Base-by-base conservation (phyloP, 53 echinoderm and acorn worm genomes). In the Paelopatides confundens region DNA sequence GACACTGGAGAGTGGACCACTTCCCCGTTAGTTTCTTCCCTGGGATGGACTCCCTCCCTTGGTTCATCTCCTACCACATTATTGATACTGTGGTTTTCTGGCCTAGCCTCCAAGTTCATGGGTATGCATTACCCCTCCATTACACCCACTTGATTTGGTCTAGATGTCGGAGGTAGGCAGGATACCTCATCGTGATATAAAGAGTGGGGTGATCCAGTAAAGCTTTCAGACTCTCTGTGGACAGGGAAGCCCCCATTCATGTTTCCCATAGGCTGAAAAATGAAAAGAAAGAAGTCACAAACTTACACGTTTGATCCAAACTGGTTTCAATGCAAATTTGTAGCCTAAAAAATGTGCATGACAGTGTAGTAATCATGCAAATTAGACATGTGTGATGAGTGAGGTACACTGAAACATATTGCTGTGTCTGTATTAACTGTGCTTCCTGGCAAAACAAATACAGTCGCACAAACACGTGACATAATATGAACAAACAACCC, bases 91-190 rank as follows among this genome's bases (percentile, higher is more conserved):
- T 79, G 79, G 49, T 79, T 51, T 31, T 79, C 79, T 47, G 51
- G 51, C 54, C 52, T 50, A 28, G 79, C 33, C 79, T 79, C 79
- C 33, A 79, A 21, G 54, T 79, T 53, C 79, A 79, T 79, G 26
- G 79, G 53, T 17, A 31, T 14, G 51, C 31, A 31, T 33, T 79
- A 53, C 32, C 50, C 49, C 26, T 79, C 35, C 51, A 50, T 79
- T 5, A 28, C 48, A 31, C 31, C 53, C 34, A 29, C 52, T 8
- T 43, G 39, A n/a, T 47, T 46, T 46, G 74, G 46, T 43, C 46
- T 46, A 12, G 40, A 39, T 2, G 21, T 24, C 13, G 46, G 74
- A 21, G 34, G 37, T 9, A 74, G 51, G 48, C 50, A n/a, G 31
- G 79, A 11, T 48, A 52, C 33, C 14, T 79, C 53, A 0, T 79